Evolutionary conservation across 2,113 vertebrate species (phyloP), one percentile per base, ranked within the genome.

Genomic region (Microtus montanus): DNA sequence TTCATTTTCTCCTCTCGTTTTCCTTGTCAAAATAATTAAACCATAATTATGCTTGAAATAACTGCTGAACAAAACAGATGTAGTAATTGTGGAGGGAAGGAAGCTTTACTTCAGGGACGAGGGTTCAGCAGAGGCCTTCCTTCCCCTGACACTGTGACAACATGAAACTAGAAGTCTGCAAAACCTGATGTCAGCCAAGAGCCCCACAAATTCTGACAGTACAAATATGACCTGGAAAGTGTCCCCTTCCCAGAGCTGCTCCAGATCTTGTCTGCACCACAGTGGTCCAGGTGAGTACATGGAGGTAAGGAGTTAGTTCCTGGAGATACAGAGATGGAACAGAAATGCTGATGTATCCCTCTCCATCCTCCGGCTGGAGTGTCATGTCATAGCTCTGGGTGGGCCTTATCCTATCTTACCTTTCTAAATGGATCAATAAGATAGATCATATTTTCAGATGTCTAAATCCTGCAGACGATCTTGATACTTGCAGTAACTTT

Each of bases 61-160:
- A 58, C 24, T 73, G 28, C 52, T 84, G 77, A 71, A n/a, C 5
- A 73, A 58, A 90, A 64, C 14, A 66, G 33, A n/a, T 44, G 1
- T 13, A 52, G 41, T 70, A 93, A 91, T 78, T 61, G 91, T 91
- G 70, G 9, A 84, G 64, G 88, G 22, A 58, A 12, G 44, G 22
- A 30, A 90, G 28, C 12, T 33, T 0, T 52, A n/a, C 83, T 47
- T 74, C n/a, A 66, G 87, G 93, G 77, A 89, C 54, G 9, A 44
- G n/a, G 24, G 33, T 9, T 41, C 63, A 38, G 52, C n/a, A 71
- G 52, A 71, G 61, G 24, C 6, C 49, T 58, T 28, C 12, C n/a
- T 63, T 52, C 41, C 47, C 87, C 17, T 38, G 41, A 70, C 49
- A 83, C 49, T 1, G 52, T 61, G 41, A 52, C 52, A 44, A 4